These are phyloP conservation scores for Phaedon cochleariae DNA, from an alignment of 2,888 invertebrate genomes.

Conservation along the genomic window DNA sequence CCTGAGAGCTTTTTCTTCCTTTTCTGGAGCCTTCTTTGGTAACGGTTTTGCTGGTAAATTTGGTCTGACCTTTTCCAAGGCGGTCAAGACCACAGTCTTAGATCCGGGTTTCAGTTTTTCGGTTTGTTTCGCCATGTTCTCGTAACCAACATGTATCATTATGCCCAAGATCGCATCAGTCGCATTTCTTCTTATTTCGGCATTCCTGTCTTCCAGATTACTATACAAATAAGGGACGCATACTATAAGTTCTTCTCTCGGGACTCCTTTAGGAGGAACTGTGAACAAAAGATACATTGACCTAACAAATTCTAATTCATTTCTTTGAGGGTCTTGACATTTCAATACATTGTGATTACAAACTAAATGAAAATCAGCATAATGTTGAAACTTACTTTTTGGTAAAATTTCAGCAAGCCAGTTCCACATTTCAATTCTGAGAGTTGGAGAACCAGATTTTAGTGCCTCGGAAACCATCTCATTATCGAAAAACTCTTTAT, in stretches of 20 bases:
- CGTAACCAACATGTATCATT: constrained; percentile 92
- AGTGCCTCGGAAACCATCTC: constrained; percentile 91
- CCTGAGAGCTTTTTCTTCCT: constrained; percentile 65
- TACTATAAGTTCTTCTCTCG: constrained; percentile 81
- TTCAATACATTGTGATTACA: too few species aligned
- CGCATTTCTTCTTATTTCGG: constrained; percentile 89
- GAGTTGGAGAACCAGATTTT: constrained; percentile 82
- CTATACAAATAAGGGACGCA: constrained; percentile 82
- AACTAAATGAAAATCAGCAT: too few species aligned
- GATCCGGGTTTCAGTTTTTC: constrained; percentile 85
- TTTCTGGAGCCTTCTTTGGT: constrained; percentile 68
- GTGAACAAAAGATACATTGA: constrained; percentile 38
- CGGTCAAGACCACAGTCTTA: constrained; percentile 77
- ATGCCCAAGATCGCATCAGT: constrained; percentile 89
- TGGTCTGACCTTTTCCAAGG: constrained; percentile 85
- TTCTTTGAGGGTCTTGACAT: too few species aligned
- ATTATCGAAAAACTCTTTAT: constrained; percentile 83
- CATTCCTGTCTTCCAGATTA: constrained; percentile 90
- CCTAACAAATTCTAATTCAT: too few species aligned
- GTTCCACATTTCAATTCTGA: constrained; percentile 81
- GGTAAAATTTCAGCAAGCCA: constrained; percentile 89
- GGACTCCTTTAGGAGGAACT: constrained; percentile 76
- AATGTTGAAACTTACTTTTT: constrained; percentile 63
- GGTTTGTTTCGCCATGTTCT: constrained; percentile 76
- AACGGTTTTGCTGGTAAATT: constrained; percentile 84